Evolutionary conservation across 2,888 invertebrate genomes (phyloP).

Genomic region (Matsumyia berberina): DNA sequence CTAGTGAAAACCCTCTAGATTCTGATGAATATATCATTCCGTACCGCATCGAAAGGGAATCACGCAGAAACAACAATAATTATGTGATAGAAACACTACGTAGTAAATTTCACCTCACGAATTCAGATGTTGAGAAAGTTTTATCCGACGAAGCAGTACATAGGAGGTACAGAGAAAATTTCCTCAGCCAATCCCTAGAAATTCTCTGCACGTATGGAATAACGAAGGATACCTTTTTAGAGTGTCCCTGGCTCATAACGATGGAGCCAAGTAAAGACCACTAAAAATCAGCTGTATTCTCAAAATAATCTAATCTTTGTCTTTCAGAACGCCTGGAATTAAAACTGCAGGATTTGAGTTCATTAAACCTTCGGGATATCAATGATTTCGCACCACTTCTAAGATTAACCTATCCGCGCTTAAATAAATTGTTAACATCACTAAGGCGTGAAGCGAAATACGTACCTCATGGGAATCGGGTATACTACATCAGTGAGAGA

Average conservation of each 20-base stretch:
- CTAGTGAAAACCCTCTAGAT: conserved; percentile 71
- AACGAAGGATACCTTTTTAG: conserved; percentile 79
- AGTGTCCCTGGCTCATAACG: conserved; percentile 82
- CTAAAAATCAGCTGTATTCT: not conserved
- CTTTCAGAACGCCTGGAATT: conserved; percentile 79
- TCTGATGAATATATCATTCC: conserved; percentile 80
- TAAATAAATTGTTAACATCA: conserved; percentile 78
- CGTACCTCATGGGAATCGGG: conserved; percentile 85
- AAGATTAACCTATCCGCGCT: conserved; percentile 83
- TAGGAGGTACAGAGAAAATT: conserved; percentile 77
- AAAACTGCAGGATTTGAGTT: conserved; percentile 84
- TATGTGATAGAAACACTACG: conserved; percentile 77
- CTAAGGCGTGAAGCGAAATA: conserved; percentile 83
- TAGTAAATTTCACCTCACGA: conserved; percentile 77
- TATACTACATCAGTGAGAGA: conserved; percentile 86
- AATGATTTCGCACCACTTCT: conserved; percentile 86
- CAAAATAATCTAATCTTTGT: not conserved
- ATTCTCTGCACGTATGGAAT: conserved; percentile 79
- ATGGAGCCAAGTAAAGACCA: conserved; percentile 79
- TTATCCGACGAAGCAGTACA: conserved; percentile 79
- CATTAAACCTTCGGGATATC: conserved; percentile 84
- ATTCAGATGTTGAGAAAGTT: conserved; percentile 78
- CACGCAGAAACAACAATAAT: conserved; percentile 37
- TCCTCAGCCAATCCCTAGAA: conserved; percentile 77
- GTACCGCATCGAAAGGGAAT: conserved; percentile 79